Evolutionary conservation across 2,888 invertebrate species (phyloP).

Genomic region (Lochmaea crataegi): DNA sequence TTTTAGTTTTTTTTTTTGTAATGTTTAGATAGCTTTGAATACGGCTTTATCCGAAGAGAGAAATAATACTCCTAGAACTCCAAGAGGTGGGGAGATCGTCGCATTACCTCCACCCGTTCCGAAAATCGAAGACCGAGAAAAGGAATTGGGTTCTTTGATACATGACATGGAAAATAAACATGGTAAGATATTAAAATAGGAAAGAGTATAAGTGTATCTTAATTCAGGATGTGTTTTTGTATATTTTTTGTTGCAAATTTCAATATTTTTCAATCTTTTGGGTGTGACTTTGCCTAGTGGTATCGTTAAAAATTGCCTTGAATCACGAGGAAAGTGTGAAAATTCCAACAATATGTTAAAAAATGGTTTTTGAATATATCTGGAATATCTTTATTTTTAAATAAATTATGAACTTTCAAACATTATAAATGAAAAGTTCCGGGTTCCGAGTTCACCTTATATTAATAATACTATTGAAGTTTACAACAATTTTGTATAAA

Average conservation of each 20-base stretch:
- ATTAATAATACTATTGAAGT: neutral
- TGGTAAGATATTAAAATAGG: conserved; percentile 68
- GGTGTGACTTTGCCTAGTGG: too few species aligned
- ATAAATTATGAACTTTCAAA: too few species aligned
- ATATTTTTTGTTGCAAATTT: too few species aligned
- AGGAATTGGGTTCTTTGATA: conserved; percentile 79
- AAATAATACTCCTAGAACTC: conserved; percentile 54
- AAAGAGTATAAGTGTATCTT: neutral
- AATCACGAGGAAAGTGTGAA: too few species aligned
- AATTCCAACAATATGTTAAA: too few species aligned
- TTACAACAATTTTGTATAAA: neutral
- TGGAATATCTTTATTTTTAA: too few species aligned
- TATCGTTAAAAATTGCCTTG: too few species aligned
- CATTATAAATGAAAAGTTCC: too few species aligned
- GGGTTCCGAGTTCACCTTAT: too few species aligned
- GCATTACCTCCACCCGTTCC: conserved; percentile 58
- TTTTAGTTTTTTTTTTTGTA: too few species aligned
- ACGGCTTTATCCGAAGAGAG: conserved; percentile 61
- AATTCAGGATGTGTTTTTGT: neutral
- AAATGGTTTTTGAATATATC: too few species aligned
- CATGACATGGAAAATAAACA: conserved; percentile 86
- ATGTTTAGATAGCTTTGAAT: conserved; percentile 59
- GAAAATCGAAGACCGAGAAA: conserved; percentile 66
- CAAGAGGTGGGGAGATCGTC: conserved; percentile 53
- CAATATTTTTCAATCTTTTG: too few species aligned